These are phyloP conservation scores for Diarsia rubi DNA, from an alignment of 2,888 invertebrate genomes.

Conservation along the genomic window DNA sequence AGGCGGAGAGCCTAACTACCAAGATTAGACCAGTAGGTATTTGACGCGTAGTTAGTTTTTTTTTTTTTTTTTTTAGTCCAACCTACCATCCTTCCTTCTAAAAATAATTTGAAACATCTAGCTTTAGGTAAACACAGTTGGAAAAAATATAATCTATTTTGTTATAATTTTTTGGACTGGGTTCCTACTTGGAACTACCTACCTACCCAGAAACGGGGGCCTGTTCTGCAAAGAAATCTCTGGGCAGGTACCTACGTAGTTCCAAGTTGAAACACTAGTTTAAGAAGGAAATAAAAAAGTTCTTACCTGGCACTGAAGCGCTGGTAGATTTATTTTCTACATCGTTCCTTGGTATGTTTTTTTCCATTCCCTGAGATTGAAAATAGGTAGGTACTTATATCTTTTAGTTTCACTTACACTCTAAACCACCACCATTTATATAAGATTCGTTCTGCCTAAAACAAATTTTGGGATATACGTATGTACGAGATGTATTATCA, in stretches of 20 bases:
- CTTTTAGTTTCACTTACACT: constrained; percentile 46
- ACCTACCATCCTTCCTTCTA: background rate
- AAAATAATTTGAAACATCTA: background rate
- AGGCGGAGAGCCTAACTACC: too few relatives aligned
- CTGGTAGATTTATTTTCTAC: constrained; percentile 40
- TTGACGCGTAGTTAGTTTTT: too few relatives aligned
- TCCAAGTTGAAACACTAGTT: background rate
- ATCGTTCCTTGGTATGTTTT: constrained; percentile 50
- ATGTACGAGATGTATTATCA: too few relatives aligned
- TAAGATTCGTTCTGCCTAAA: constrained; percentile 33
- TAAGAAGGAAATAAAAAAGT: background rate
- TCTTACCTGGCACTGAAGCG: constrained; percentile 42
- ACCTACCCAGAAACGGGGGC: too few relatives aligned
- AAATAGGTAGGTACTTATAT: too few relatives aligned
- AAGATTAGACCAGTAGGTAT: too few relatives aligned
- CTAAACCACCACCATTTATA: constrained; percentile 40
- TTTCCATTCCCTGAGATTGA: constrained; percentile 51
- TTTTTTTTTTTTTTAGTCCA: background rate
- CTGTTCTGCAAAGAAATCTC: too few relatives aligned
- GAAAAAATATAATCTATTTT: background rate
- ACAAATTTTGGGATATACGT: background rate
- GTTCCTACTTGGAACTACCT: too few relatives aligned
- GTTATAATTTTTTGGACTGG: too few relatives aligned
- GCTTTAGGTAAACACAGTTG: background rate
- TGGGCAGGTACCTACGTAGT: too few relatives aligned